A percentile compares a stretch with the other conserved stretches of the same genome.
phyloP scores from a whole-genome alignment of 2,797 vertebrate genomes.

The Galagoides demidoff region DNA sequence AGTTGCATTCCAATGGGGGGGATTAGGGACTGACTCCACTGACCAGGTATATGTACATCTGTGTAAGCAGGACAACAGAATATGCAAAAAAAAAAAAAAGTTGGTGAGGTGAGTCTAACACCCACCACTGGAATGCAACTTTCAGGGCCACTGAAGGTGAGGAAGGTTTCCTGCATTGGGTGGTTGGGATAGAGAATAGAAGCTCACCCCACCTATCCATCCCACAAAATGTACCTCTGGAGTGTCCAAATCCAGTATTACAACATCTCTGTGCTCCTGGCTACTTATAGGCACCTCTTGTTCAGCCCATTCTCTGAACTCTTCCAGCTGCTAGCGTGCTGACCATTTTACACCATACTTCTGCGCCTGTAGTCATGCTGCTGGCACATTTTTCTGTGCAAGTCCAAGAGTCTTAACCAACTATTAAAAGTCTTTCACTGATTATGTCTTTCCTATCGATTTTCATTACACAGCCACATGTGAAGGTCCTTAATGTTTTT shows the following conservation, averaged over 20 bases:
- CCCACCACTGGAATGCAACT: too few species aligned
- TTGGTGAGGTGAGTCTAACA: too few species aligned
- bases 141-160: background rate
- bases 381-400: background rate
- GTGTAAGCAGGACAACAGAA: too few species aligned
- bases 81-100: too few species aligned
- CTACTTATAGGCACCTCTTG: background rate
- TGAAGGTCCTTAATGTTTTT: background rate
- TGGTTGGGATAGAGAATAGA: background rate
- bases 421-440: background rate
- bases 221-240: background rate
- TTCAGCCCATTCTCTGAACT: background rate
- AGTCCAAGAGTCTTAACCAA: slow-evolving; percentile 14
- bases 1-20: too few species aligned
- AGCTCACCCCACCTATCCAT: background rate
- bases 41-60: too few species aligned
- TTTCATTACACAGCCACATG: background rate
- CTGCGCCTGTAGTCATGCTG: background rate
- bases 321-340: background rate
- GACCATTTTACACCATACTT: background rate
- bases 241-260: background rate
- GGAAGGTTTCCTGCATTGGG: background rate
- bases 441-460: background rate
- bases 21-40: too few species aligned
- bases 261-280: background rate